A percentile compares a stretch with the other conserved stretches of the same genome.
Evolutionary conservation across 2,888 invertebrate species (phyloP).

Genomic region (Danaus chrysippus): DNA sequence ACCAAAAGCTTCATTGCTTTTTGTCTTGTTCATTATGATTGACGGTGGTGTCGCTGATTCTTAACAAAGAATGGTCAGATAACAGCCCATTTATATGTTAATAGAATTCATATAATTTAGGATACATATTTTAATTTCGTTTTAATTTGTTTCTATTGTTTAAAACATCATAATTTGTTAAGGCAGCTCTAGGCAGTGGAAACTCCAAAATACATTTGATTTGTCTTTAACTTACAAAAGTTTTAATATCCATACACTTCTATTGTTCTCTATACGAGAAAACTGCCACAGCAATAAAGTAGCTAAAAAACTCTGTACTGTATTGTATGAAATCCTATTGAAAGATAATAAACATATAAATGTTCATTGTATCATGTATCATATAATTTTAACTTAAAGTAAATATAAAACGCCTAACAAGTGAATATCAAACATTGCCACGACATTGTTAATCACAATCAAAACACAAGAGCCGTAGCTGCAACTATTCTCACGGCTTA

Average conservation of each 20-base stretch:
- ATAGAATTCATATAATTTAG: slow-evolving; percentile 50
- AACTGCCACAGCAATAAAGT: too few relatives aligned
- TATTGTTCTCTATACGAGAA: too few relatives aligned
- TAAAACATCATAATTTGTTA: slow-evolving; percentile 60
- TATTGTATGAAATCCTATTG: too few relatives aligned
- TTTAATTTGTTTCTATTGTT: slow-evolving; percentile 77
- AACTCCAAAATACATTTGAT: slow-evolving; percentile 30
- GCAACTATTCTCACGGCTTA: slow-evolving; percentile 67
- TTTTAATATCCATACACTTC: too few relatives aligned
- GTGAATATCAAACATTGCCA: slow-evolving; percentile 30
- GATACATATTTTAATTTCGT: slow-evolving; percentile 54
- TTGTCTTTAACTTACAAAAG: too few relatives aligned
- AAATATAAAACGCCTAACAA: not conserved
- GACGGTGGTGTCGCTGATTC: slow-evolving; percentile 76
- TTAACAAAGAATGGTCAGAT: slow-evolving; percentile 72
- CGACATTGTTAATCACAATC: slow-evolving; percentile 37
- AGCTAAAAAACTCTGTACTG: too few relatives aligned
- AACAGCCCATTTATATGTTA: slow-evolving; percentile 75
- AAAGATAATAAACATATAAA: too few relatives aligned
- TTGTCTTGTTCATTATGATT: slow-evolving; percentile 70
- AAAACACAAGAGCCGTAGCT: slow-evolving; percentile 33
- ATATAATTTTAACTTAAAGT: not conserved
- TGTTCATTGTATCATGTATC: not conserved
- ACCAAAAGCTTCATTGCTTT: slow-evolving; percentile 62
- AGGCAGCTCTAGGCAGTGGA: slow-evolving; percentile 63